Evolutionary conservation across 1,140 invertebrate genomes (phyloP).

Genomic region (Mactra quadrangularis): DNA sequence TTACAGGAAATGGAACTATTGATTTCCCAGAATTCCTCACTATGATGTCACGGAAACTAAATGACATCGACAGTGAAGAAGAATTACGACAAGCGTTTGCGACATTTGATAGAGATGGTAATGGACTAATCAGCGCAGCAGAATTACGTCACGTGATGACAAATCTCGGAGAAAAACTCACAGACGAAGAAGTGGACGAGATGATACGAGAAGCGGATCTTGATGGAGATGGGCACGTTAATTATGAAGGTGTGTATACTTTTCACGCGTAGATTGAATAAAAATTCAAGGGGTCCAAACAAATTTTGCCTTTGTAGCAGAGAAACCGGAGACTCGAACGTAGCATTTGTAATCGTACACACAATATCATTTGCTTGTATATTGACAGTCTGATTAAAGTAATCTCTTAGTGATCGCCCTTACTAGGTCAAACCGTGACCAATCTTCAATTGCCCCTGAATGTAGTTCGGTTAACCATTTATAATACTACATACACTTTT

Average conservation of each 20-base stretch:
- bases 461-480: no score
- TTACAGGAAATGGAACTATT: conserved; percentile 93
- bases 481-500: no score
- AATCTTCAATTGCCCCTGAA: no score
- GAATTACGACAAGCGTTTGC: conserved; percentile 97
- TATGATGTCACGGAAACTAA: conserved; percentile 98
- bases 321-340: no score
- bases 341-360: no score
- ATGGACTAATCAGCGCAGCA: conserved; percentile 87
- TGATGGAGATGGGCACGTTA: conserved; percentile 88
- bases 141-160: conserved; percentile 90
- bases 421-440: no score
- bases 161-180: conserved; percentile 94
- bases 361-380: no score
- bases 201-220: conserved; percentile 96
- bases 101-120: conserved; percentile 98
- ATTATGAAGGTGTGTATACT: conserved; percentile 72
- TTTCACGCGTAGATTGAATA: no score
- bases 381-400: no score
- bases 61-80: conserved; percentile 99
- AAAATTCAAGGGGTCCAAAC: no score
- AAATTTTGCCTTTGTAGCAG: no score
- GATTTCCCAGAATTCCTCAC: conserved; percentile 96
- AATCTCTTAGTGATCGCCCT: no score
- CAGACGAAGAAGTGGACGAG: conserved; percentile 94